Base-by-base conservation (phyloP, 2,797 vertebrate species). In the Morelia viridis region DNA sequence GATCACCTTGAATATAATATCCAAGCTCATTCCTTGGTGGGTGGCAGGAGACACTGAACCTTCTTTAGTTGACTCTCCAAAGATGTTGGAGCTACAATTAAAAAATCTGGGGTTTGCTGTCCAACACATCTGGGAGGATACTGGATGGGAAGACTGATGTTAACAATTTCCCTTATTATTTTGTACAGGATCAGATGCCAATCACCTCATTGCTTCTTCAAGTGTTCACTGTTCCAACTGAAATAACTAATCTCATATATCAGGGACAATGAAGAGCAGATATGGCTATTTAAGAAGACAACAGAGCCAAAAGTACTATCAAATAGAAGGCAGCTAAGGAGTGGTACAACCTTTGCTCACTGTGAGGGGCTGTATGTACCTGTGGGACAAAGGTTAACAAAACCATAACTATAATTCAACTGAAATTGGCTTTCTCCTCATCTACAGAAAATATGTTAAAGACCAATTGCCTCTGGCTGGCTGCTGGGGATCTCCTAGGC, bases 201-300 rank as follows among this genome's bases (percentile, higher is more conserved):
- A 41, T 91, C 90, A 91, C n/a, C 83, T 85, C n/a, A 28, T 62
- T 60, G 24, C 19, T 88, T 91, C 60, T 83, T 80, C 58, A 88
- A 88, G 58, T 10, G 58, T 46, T 60, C 61, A 62, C 91, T 83
- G 71, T 61, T 91, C 46, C 22, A n/a, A 28, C 2, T 41, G n/a
- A 62, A 64, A 50, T 24, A 57, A 41, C 28, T 28, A 62, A 88
- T 56, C 50, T 46, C 86, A 91, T 5, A n/a, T 53, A 88, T 88
- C 87, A 71, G 7, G 28, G 68, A 46, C 68, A 80, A 50, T n/a
- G 85, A 58, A 19, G 28, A 80, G 13, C 60, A 31, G 9, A 61
- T 50, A 28, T 76, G 65, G 8, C 50, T 68, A 24, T 35, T 68
- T 68, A 13, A 57, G n/a, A 13, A 85, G 53, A 76, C 35, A 83